Evolutionary conservation across 30 jellyfish, hydroid and myxozoan species (phyloP).

Genomic region (Hydractinia symbiolongicarpus): DNA sequence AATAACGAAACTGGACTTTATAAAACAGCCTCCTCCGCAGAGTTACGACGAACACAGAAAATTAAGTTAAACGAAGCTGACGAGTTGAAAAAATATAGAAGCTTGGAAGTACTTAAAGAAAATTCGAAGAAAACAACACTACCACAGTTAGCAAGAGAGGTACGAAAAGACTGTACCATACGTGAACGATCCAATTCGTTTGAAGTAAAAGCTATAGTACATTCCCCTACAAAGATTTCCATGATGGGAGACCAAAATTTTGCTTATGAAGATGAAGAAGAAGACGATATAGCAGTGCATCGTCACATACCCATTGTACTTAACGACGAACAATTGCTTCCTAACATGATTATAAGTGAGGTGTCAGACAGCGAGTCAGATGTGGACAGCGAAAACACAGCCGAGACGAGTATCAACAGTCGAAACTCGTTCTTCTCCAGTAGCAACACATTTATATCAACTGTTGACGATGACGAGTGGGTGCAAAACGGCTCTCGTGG

Average conservation of each 20-base stretch:
- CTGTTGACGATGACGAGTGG: not conserved
- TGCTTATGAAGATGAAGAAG: constrained; percentile 9
- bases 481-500: not conserved
- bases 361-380: not conserved
- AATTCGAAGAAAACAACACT: not conserved
- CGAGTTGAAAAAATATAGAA: not conserved
- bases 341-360: not conserved
- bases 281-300: not conserved
- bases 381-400: constrained; percentile 3
- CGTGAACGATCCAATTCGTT: not conserved
- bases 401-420: not conserved
- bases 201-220: not conserved
- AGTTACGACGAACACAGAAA: too few relatives aligned
- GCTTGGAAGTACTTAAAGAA: not conserved
- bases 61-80: too few relatives aligned
- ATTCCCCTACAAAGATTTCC: not conserved
- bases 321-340: not conserved
- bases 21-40: too few relatives aligned
- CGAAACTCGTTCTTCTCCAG: not conserved
- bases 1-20: too few relatives aligned
- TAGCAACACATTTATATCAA: not conserved
- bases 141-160: not conserved
- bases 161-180: not conserved
- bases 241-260: constrained; percentile 3
- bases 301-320: constrained; percentile 5